Evolutionary conservation across 2,797 vertebrate species (phyloP).

Genomic region (Lepus townsendii): DNA sequence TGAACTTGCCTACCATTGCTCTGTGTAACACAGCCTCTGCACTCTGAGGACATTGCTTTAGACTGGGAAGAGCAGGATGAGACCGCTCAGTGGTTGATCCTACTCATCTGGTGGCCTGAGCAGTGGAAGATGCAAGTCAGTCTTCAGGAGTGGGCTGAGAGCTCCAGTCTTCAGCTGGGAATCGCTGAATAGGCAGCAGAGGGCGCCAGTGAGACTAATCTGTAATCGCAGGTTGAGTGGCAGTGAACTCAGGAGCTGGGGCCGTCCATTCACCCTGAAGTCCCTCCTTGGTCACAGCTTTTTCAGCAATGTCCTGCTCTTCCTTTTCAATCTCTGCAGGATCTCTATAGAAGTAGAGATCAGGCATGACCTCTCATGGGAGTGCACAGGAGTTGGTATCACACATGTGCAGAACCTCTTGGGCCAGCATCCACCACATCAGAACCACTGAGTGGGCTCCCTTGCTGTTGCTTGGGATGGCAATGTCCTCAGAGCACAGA

Average conservation of each 20-base stretch:
- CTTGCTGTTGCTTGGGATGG: no score
- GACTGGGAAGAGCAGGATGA: not conserved
- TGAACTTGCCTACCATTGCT: no score
- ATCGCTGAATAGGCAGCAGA: not conserved
- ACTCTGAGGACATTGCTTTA: no score
- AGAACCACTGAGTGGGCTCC: no score
- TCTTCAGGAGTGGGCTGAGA: fast-evolving
- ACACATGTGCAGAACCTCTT: no score
- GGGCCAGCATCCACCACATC: no score
- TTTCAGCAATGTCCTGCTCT: not conserved
- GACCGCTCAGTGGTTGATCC: fast-evolving
- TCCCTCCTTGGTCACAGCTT: no score
- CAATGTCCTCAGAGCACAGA: no score
- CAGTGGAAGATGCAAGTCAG: fast-evolving
- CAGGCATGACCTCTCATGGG: fast-evolving
- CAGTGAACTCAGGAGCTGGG: not conserved
- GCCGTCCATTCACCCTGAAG: no score
- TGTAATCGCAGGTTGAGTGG: no score
- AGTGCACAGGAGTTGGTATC: not conserved
- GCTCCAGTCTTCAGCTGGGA: not conserved
- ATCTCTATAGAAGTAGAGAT: not conserved
- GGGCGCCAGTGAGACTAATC: not conserved
- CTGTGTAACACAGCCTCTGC: no score
- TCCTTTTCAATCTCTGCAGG: no score
- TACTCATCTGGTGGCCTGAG: not conserved